Evolutionary conservation across 2,797 vertebrate species (phyloP).

Genomic region (Poecilia picta): DNA sequence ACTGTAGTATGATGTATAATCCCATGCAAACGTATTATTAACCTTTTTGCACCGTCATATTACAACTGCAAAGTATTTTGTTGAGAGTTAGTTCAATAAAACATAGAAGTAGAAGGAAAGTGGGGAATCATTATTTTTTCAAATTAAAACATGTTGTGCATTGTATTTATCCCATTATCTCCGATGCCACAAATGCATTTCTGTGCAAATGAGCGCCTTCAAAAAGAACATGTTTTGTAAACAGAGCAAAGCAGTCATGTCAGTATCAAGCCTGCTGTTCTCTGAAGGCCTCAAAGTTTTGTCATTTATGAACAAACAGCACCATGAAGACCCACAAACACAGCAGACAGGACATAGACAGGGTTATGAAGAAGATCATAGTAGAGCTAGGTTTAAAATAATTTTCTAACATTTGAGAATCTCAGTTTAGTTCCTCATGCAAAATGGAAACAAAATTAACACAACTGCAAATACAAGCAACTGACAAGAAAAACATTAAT

Average conservation of each 20-base stretch:
- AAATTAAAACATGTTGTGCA: not conserved
- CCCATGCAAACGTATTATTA: not conserved
- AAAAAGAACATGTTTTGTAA: not conserved
- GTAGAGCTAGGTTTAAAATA: not conserved
- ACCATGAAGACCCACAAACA: not conserved
- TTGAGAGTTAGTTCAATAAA: not conserved
- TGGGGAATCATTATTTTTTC: not conserved
- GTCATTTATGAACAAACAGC: not conserved
- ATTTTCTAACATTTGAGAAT: not conserved
- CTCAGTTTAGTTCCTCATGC: not conserved
- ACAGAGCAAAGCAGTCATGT: not conserved
- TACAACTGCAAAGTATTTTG: not conserved
- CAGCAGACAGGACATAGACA: not conserved
- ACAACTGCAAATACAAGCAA: not conserved
- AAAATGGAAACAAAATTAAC: not conserved
- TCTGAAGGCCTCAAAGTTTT: not conserved
- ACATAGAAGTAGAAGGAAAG: not conserved
- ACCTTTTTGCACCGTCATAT: not conserved
- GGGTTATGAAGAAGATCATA: not conserved
- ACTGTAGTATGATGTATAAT: not conserved
- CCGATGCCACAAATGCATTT: not conserved
- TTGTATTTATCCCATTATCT: not conserved
- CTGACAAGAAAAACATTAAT: not conserved
- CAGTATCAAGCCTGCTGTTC: not conserved
- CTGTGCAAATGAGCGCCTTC: not conserved